Percentiles rank a stretch among this genome's conserved stretches.
Conservation (phyloP, 2,113 vertebrate species). For the Hymenochirus boettgeri region DNA sequence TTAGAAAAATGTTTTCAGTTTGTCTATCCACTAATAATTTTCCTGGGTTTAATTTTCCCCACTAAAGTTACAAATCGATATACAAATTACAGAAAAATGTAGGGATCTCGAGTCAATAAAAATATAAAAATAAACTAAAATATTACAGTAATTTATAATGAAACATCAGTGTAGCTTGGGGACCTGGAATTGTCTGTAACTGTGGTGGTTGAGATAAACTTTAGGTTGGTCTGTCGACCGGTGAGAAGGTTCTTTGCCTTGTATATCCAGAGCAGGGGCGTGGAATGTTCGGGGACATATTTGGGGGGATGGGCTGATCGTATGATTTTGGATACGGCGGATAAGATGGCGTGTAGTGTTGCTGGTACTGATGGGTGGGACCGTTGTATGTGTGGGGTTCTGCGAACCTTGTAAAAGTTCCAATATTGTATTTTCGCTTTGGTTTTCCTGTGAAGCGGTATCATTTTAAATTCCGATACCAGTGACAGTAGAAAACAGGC, state of each 20-base stretch:
- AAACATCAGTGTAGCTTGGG: background rate
- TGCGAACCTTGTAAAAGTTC: background rate
- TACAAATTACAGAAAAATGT: background rate
- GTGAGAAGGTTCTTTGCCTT: background rate
- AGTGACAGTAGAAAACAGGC: background rate
- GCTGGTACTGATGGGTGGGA: background rate
- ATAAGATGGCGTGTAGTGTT: background rate
- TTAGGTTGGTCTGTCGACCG: background rate
- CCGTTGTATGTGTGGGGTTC: background rate
- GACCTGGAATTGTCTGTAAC: background rate
- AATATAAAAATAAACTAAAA: slow-evolving; percentile 1
- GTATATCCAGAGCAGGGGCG: background rate
- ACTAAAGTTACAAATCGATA: background rate
- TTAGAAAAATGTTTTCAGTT: too few species aligned
- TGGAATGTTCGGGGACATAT: background rate
- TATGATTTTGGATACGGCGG: background rate
- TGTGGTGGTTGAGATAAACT: too few species aligned
- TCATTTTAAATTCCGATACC: background rate
- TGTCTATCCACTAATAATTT: too few species aligned
- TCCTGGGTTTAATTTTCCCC: too few species aligned
- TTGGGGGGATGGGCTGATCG: background rate
- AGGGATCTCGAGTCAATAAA: too few species aligned
- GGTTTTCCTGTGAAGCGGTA: background rate
- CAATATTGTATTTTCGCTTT: background rate
- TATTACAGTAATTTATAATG: background rate